A percentile compares a stretch with the other conserved stretches of the same genome.
Conservation (phyloP, 2,797 vertebrate species). For the Sebastes iracundus region DNA sequence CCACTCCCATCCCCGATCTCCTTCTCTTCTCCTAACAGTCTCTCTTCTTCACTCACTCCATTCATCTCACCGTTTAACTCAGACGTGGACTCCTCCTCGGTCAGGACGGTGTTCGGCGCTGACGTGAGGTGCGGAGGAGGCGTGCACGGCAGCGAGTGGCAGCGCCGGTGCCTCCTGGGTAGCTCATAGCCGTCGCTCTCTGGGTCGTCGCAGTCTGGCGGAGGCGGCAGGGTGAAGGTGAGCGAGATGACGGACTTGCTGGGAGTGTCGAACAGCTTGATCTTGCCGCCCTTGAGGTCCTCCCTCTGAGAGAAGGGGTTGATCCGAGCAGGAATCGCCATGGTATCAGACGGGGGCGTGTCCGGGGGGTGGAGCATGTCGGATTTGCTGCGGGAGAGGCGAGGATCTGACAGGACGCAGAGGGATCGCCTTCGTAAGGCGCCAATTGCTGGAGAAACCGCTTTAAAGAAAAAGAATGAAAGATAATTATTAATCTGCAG, state of each 20-base stretch:
- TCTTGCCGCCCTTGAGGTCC: constrained; percentile 95
- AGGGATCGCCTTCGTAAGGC: constrained; percentile 65
- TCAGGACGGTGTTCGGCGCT: constrained; percentile 41
- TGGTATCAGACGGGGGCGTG: constrained; percentile 24
- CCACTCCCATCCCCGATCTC: background rate
- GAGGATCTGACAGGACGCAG: constrained; percentile 77
- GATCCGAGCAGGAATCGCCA: constrained; percentile 79
- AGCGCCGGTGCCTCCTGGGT: constrained; percentile 81
- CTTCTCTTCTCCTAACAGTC: constrained; percentile 17
- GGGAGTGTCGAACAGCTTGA: constrained; percentile 94
- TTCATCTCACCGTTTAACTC: background rate
- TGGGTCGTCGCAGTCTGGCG: constrained; percentile 71
- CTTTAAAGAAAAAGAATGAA: constrained; percentile 15
- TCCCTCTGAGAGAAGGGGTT: constrained; percentile 96
- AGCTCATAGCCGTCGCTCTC: constrained; percentile 60
- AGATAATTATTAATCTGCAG: background rate
- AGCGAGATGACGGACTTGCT: constrained; percentile 93
- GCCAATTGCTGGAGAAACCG: background rate
- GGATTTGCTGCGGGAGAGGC: constrained; percentile 89
- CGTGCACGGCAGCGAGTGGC: constrained; percentile 90
- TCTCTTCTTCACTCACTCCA: constrained; percentile 9
- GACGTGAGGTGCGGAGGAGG: constrained; percentile 84
- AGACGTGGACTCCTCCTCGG: constrained; percentile 18
- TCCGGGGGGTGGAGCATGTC: constrained; percentile 83
- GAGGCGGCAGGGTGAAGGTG: constrained; percentile 88